A percentile compares a stretch with the other conserved stretches of the same genome.
These are phyloP conservation scores for Charina bottae DNA, from an alignment of 2,113 vertebrate genomes.

Conservation along the genomic window DNA sequence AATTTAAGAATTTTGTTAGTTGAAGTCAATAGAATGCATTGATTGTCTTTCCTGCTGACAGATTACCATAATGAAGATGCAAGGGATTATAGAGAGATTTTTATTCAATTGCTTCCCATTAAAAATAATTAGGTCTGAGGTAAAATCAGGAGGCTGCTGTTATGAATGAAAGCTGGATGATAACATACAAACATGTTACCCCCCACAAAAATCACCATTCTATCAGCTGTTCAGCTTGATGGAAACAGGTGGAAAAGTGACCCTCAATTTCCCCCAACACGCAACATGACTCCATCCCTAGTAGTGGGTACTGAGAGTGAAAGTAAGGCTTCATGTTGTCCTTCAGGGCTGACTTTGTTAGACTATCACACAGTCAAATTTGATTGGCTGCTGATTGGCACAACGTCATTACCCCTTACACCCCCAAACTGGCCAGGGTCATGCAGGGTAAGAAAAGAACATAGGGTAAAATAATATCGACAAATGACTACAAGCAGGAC, in stretches of 20 bases:
- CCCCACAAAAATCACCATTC: not conserved
- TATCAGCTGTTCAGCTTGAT: not conserved
- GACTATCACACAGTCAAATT: not conserved
- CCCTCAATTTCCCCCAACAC: not conserved
- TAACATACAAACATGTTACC: slow-evolving; percentile 6
- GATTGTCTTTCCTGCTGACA: slow-evolving; percentile 48
- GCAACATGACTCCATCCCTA: not conserved
- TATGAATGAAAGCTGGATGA: slow-evolving; percentile 4
- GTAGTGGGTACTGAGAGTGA: not conserved
- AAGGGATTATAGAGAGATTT: slow-evolving; percentile 29
- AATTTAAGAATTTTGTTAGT: slow-evolving; percentile 66
- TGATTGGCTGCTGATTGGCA: not conserved
- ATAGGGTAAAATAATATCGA: not conserved
- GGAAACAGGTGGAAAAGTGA: not conserved
- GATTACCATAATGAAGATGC: slow-evolving; percentile 38
- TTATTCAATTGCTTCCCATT: not conserved
- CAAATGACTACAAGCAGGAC: not conserved
- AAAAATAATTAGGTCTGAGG: not conserved
- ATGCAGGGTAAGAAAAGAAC: not conserved
- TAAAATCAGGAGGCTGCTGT: not conserved
- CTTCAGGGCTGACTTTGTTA: not conserved
- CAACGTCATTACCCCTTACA: not conserved
- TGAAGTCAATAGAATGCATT: slow-evolving; percentile 64
- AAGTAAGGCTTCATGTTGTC: not conserved
- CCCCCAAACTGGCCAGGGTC: no score